Base-by-base conservation (phyloP, 2,888 invertebrate genomes). In the Dryococelus australis region DNA sequence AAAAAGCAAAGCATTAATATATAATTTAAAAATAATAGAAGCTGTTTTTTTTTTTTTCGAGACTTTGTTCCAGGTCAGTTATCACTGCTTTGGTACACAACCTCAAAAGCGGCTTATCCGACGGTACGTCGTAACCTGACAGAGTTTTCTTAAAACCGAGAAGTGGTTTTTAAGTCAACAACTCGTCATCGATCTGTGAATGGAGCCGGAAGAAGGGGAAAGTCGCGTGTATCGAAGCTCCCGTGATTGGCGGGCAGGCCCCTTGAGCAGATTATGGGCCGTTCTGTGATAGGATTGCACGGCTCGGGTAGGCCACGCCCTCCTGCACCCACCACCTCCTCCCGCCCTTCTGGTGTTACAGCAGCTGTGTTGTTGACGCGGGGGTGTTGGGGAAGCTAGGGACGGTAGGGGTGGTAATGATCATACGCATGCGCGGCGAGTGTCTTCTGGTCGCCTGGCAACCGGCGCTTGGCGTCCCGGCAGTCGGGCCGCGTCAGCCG, bases 221-320 rank as follows among this genome's bases (percentile, higher is more conserved):
- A 65, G 65, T 65, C 65, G 65, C 65, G 65, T n/a, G 65, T 65
- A 24, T 65, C 65, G 65, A 65, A 81, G 86, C 47, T 80, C 81
- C 43, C 85, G 35, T 84, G 87, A 87, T 87, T 87, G 87, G 87
- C 83, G 87, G 78, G 78, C 65, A 78, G 85, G 84, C 84, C 65
- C 85, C 85, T 65, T 85, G 85, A 78, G 85, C 84, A 87, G 83
- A 86, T 86, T 86, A 83, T 51, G 35, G 83, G 28, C 78, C 78
- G 85, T 81, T 84, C 85, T 85, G 84, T 87, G 87, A 87, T 87
- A 87, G 87, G 87, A 87, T 87, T 87, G 87, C 43, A 85, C 79
- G n/a, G 81, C 28, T 43, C 79, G 1, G 27, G 87, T 16, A 47
- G 78, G 87, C 87, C 87, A 87, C 87, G 87, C 87, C 87, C 79